A percentile compares a stretch with the other conserved stretches of the same genome.
Conservation (phyloP, 2,113 vertebrate genomes). For the Centropristis striata region DNA sequence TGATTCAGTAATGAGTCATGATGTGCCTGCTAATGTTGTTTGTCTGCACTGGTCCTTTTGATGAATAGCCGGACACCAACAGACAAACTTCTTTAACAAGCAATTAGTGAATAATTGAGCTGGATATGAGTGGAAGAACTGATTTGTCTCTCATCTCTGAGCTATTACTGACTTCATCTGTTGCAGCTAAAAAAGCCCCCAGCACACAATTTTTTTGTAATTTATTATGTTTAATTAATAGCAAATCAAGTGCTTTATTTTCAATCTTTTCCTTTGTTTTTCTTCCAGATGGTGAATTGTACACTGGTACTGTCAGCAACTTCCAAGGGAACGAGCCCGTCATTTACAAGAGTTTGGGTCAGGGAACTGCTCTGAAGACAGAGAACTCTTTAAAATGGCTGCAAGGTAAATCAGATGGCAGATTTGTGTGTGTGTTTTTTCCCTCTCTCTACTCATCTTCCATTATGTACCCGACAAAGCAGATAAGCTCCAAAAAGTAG, state of each 20-base stretch:
- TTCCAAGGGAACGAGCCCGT: conserved; percentile 97
- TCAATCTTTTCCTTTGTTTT: conserved; percentile 14
- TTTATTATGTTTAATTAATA: conserved; percentile 23
- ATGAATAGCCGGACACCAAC: conserved; percentile 55
- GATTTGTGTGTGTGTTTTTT: background rate
- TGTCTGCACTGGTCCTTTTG: conserved; percentile 41
- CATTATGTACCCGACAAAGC: conserved; percentile 33
- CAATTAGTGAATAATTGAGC: conserved; percentile 63
- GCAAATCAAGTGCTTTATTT: conserved; percentile 1
- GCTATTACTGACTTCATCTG: conserved; percentile 1
- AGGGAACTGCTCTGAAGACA: conserved; percentile 91
- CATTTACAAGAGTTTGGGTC: conserved; percentile 94
- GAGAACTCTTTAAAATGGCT: conserved; percentile 99
- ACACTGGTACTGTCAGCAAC: conserved; percentile 95
- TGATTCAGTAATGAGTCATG: conserved; percentile 61
- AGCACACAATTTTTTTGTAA: background rate
- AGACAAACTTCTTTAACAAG: conserved; percentile 58
- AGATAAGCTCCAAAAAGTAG: conserved; percentile 62
- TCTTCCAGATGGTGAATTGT: conserved; percentile 93
- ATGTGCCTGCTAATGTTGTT: conserved; percentile 51
- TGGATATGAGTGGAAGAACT: conserved; percentile 39
- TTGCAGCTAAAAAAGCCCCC: background rate
- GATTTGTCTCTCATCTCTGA: conserved; percentile 38
- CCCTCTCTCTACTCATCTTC: conserved; percentile 14
- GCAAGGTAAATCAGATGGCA: conserved; percentile 87